Evolutionary conservation across 2,888 invertebrate species (phyloP).

Genomic region (Leucozona laternaria): DNA sequence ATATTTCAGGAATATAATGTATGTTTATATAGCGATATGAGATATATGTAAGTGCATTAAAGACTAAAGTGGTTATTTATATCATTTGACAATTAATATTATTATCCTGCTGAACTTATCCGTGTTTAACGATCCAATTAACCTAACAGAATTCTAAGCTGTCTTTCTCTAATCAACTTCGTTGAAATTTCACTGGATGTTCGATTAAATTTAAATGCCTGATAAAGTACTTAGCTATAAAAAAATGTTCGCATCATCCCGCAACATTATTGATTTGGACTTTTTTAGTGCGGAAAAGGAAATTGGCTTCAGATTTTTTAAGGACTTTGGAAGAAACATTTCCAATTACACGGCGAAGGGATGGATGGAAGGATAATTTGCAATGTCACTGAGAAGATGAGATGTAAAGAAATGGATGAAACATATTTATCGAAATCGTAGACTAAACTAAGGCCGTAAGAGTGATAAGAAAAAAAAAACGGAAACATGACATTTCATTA

Average conservation of each 20-base stretch:
- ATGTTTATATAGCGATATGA: no score
- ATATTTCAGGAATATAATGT: no score
- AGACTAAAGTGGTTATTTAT: not conserved
- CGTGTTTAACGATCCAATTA: not conserved
- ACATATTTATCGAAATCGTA: no score
- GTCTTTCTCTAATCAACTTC: constrained; percentile 6
- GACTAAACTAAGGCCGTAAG: no score
- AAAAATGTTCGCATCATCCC: not conserved
- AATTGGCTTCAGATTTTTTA: constrained; percentile 3
- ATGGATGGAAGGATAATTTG: not conserved
- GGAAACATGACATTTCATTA: no score
- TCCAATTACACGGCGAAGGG: not conserved
- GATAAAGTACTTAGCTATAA: not conserved
- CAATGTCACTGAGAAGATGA: not conserved
- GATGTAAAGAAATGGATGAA: no score
- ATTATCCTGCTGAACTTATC: not conserved
- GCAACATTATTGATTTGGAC: not conserved
- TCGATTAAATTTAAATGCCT: not conserved
- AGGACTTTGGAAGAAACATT: not conserved
- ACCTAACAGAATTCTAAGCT: not conserved
- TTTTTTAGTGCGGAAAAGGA: not conserved
- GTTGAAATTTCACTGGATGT: not conserved
- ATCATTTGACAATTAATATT: no score
- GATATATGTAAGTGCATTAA: no score
- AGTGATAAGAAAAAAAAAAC: no score